Conservation (phyloP, 2,888 invertebrate genomes). For the Epinotia bilunana region DNA sequence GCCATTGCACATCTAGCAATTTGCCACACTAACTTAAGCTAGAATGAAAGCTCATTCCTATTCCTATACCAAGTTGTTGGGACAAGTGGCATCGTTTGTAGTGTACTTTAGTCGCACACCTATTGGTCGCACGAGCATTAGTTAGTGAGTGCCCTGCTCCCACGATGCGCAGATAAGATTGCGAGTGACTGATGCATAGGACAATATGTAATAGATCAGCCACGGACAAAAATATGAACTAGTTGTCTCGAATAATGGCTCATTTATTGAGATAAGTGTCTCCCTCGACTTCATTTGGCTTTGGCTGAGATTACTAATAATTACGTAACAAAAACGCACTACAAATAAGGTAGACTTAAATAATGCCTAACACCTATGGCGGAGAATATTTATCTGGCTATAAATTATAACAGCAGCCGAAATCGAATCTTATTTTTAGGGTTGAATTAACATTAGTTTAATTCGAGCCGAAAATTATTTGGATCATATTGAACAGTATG, state of each 20-base stretch:
- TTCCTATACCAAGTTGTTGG: too few species aligned
- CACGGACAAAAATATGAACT: conserved; percentile 66
- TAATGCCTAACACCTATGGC: not conserved
- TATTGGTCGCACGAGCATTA: conserved; percentile 44
- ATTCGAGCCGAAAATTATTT: not conserved
- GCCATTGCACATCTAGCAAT: too few species aligned
- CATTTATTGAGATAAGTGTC: conserved; percentile 80
- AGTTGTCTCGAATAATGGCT: conserved; percentile 68
- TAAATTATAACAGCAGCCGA: too few species aligned
- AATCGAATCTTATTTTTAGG: too few species aligned
- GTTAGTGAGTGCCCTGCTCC: conserved; percentile 66
- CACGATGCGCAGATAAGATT: conserved; percentile 81
- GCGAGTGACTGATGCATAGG: conserved; percentile 78
- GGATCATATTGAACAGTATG: not conserved
- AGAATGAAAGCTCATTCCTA: too few species aligned
- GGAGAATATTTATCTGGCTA: too few species aligned
- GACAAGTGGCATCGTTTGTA: not conserved
- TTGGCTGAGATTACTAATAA: conserved; percentile 45
- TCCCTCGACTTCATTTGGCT: conserved; percentile 60
- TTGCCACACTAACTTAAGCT: too few species aligned
- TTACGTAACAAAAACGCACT: conserved; percentile 31
- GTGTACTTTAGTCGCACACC: conserved; percentile 27
- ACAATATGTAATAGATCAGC: conserved; percentile 80
- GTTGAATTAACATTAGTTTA: too few species aligned
- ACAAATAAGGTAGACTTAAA: not conserved